phyloP scores from a whole-genome alignment of 2,888 invertebrate genomes.

The Synanthedon tipuliformis region DNA sequence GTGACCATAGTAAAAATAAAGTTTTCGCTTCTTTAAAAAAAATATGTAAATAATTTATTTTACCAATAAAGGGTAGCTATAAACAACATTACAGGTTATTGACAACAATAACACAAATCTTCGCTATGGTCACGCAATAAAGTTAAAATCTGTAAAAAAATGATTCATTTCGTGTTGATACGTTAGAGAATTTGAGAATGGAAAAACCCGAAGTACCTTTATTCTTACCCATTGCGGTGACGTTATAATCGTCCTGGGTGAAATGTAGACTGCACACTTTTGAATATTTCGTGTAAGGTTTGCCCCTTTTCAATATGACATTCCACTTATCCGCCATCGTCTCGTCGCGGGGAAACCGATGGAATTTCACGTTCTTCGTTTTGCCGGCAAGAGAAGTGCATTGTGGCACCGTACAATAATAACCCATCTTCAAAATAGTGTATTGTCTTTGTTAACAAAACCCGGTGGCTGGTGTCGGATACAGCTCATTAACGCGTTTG shows the following conservation, averaged over 20 bases:
- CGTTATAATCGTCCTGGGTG: conserved; percentile 58
- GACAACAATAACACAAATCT: too few relatives aligned
- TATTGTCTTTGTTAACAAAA: conserved; percentile 9
- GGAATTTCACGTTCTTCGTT: conserved; percentile 66
- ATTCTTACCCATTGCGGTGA: conserved; percentile 68
- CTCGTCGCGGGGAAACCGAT: conserved; percentile 55
- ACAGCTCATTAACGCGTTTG: conserved; percentile 6
- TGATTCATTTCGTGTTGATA: conserved; percentile 21
- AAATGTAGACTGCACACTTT: conserved; percentile 66
- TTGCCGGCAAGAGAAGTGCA: conserved; percentile 67
- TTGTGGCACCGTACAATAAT: conserved; percentile 67
- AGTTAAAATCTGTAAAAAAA: neutral
- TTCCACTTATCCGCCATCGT: conserved; percentile 60
- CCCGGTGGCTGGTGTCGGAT: conserved; percentile 13
- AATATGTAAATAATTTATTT: too few relatives aligned
- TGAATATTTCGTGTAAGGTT: conserved; percentile 64
- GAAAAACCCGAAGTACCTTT: conserved; percentile 60
- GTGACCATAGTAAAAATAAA: too few relatives aligned
- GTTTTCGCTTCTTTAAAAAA: too few relatives aligned
- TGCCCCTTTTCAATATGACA: conserved; percentile 51
- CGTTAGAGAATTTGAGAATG: conserved; percentile 25
- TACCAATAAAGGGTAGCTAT: too few relatives aligned
- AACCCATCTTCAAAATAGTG: conserved; percentile 45
- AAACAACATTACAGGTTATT: too few relatives aligned
- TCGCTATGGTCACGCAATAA: conserved; percentile 7